These are phyloP conservation scores for Poecile montanus DNA, from an alignment of 2,797 vertebrate species.

Conservation along the genomic window DNA sequence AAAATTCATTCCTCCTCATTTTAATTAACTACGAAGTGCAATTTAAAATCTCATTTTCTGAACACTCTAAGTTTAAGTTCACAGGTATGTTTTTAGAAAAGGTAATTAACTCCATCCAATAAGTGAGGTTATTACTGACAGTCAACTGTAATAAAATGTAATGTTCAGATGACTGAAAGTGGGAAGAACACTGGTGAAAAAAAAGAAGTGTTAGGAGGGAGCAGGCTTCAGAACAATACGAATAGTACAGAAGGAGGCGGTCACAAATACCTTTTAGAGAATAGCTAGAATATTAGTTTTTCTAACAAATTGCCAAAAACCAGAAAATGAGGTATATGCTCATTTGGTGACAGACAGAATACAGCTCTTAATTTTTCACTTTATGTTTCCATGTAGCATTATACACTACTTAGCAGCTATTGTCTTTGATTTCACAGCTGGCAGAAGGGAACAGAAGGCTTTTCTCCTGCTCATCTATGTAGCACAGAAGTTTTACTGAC, in stretches of 20 bases:
- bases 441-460: not conserved
- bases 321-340: not conserved
- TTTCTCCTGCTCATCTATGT: not conserved
- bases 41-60: constrained; percentile 48
- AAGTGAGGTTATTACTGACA: constrained; percentile 20
- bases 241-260: not conserved
- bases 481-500: not conserved
- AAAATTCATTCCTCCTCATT: constrained; percentile 8
- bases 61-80: not conserved
- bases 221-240: not conserved
- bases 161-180: not conserved
- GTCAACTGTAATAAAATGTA: not conserved
- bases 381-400: not conserved
- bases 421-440: not conserved
- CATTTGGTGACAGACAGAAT: not conserved
- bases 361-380: not conserved
- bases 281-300: not conserved
- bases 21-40: constrained; percentile 56
- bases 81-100: constrained; percentile 35
- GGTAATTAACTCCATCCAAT: constrained; percentile 51
- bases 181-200: not conserved
- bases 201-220: not conserved
- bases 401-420: not conserved
- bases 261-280: not conserved
- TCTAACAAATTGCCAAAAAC: not conserved